Conservation (phyloP, 2,888 invertebrate species). For the Colostygia pectinataria region DNA sequence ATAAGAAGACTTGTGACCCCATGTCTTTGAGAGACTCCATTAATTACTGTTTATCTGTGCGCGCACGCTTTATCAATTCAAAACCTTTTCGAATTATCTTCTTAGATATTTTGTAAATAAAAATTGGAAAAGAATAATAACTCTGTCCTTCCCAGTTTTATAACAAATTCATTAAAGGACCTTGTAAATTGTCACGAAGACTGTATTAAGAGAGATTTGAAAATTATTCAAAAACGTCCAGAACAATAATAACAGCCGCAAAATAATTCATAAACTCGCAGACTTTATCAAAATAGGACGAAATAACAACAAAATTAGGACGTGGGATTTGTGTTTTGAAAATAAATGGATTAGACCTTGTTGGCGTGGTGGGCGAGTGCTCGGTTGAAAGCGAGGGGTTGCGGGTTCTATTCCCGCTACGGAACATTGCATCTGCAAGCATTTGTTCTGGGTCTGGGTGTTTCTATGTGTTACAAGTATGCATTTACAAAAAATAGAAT, state of each 20-base stretch:
- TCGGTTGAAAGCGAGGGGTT: too few relatives aligned
- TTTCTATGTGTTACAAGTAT: too few relatives aligned
- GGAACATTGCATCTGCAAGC: too few relatives aligned
- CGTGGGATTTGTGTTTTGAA: conserved; percentile 32
- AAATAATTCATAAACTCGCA: conserved; percentile 31
- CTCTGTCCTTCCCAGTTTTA: conserved; percentile 4
- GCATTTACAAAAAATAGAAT: too few relatives aligned
- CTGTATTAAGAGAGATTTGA: conserved; percentile 10
- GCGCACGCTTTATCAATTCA: too few relatives aligned
- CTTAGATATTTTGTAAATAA: too few relatives aligned
- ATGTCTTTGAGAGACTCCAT: too few relatives aligned
- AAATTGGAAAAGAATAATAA: conserved; percentile 2
- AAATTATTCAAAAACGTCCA: conserved; percentile 25
- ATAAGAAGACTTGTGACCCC: too few relatives aligned
- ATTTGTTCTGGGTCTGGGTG: too few relatives aligned
- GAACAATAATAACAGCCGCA: conserved; percentile 15
- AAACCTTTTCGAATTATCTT: too few relatives aligned
- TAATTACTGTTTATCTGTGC: too few relatives aligned
- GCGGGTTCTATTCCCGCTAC: too few relatives aligned
- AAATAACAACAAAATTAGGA: conserved; percentile 39
- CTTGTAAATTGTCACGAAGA: conserved; percentile 16
- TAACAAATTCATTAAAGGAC: conserved; percentile 15
- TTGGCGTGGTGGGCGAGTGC: conserved; percentile 3
- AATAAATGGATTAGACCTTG: conserved; percentile 24
- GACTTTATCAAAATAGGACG: conserved; percentile 34